Base-by-base conservation (phyloP, 2,113 vertebrate genomes). In the Notothenia rossii region DNA sequence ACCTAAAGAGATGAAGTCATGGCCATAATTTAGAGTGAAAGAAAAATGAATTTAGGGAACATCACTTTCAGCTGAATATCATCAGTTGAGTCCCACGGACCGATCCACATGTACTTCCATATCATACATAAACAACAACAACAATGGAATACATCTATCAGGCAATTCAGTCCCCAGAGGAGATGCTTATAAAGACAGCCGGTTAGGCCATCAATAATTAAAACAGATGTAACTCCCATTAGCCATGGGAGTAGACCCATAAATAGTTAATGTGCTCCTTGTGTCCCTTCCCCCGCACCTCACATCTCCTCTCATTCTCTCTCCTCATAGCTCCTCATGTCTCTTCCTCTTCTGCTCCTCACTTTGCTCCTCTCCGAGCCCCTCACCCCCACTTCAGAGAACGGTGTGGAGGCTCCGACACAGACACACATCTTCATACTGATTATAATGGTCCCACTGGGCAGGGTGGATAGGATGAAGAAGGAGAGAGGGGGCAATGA, bases 171-270 rank as follows among this genome's bases (percentile, higher is more conserved):
- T 81, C 73, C 89, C 88, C 82, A 78, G 75, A 72, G 84, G 81
- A 84, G 70, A 72, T 65, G 55, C 86, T 86, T 87, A 86, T 90
- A 79, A 94, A 92, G 91, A 93, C 91, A 92, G 88, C 81, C 84
- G 90, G 91, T 94, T 95, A 93, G 66, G 46, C 74, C 88, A 95
- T 95, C 90, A 94, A 94, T 96, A 94, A 95, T 95, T 95, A 93
- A 95, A 95, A 94, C 89, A 92, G 73, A 82, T 90, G 94, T 94
- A 93, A 93, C 88, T 94, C 92, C 92, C 92, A 92, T 94, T 94
- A 94, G 91, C 93, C 77, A 60, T 83, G 13, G 89, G 91, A 82
- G 89, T 22, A 91, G 76, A 67, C 88, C 54, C 82, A 92, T 95
- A 88, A 95, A 95, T 94, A 94, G 90, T 94, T 95, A 94, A 95